A percentile compares a stretch with the other conserved stretches of the same genome.
These are phyloP conservation scores for Vombatus ursinus DNA, from an alignment of 2,113 vertebrate genomes.

Conservation along the genomic window DNA sequence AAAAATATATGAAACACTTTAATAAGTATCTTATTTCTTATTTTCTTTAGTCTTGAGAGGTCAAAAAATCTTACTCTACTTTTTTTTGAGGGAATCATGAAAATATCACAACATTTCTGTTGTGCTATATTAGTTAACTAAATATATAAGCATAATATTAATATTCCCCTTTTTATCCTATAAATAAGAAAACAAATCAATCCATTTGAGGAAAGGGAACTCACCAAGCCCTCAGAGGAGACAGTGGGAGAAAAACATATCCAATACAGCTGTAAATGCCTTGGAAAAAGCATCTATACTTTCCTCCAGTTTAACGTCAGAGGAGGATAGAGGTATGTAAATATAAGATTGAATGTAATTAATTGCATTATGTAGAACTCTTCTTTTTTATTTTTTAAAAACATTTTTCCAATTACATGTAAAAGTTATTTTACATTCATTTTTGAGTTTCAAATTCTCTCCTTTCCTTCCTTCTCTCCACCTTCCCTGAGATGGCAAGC, in stretches of 20 bases:
- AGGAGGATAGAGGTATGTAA: constrained; percentile 75
- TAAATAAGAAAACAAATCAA: constrained; percentile 46
- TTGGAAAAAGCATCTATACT: constrained; percentile 86
- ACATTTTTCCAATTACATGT: too few relatives aligned
- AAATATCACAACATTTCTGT: background rate
- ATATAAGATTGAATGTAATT: constrained; percentile 43
- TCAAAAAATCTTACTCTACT: background rate
- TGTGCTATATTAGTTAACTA: background rate
- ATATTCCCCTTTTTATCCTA: background rate
- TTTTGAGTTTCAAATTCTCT: too few relatives aligned
- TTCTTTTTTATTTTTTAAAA: background rate
- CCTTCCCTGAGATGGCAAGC: too few relatives aligned
- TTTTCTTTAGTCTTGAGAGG: constrained; percentile 28
- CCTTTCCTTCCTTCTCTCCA: too few relatives aligned
- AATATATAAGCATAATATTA: background rate
- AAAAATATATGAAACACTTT: background rate
- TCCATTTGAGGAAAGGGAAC: constrained; percentile 31
- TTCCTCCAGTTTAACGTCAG: constrained; percentile 81
- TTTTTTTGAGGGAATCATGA: constrained; percentile 46
- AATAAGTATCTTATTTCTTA: constrained; percentile 16
- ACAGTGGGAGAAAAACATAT: constrained; percentile 84
- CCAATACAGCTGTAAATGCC: constrained; percentile 79
- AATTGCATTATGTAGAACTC: background rate
- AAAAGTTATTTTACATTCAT: too few relatives aligned
- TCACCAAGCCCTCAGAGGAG: constrained; percentile 71